These are phyloP conservation scores for Gila robusta DNA, from an alignment of 2,797 vertebrate genomes.

Conservation along the genomic window DNA sequence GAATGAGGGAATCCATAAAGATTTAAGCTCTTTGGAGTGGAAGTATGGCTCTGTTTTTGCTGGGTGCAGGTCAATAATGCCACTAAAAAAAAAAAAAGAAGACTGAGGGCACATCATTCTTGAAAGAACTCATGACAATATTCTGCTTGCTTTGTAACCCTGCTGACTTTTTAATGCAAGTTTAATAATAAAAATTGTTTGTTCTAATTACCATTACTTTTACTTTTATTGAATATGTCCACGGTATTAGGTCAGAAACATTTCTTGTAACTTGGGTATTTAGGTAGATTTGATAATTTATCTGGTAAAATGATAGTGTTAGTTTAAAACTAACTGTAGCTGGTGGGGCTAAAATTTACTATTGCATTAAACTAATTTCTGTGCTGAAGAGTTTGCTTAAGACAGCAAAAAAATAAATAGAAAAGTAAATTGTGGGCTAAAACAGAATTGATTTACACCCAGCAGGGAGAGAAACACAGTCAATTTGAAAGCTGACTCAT, in stretches of 20 bases:
- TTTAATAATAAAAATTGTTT: background rate
- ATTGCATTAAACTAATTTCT: background rate
- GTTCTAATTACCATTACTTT: background rate
- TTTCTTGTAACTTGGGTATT: background rate
- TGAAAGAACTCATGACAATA: background rate
- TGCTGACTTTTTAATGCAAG: background rate
- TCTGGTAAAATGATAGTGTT: background rate
- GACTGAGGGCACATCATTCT: background rate
- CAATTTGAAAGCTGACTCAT: slow-evolving; percentile 21
- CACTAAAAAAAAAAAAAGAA: background rate
- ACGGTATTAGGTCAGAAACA: background rate
- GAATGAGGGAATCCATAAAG: slow-evolving; percentile 43
- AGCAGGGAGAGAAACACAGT: slow-evolving; percentile 21
- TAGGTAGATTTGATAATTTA: background rate
- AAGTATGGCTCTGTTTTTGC: slow-evolving; percentile 23
- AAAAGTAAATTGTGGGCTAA: slow-evolving; percentile 5
- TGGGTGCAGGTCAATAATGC: slow-evolving; percentile 33
- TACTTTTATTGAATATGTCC: background rate
- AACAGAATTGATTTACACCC: slow-evolving; percentile 25
- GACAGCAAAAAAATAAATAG: slow-evolving; percentile 8
- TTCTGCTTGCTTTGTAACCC: background rate
- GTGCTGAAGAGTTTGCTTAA: background rate
- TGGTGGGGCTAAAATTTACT: background rate
- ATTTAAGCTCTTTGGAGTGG: slow-evolving; percentile 44
- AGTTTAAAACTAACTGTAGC: slow-evolving; percentile 2